These are phyloP conservation scores for Psittacus erithacus DNA, from an alignment of 2,113 vertebrate species.

Conservation along the genomic window DNA sequence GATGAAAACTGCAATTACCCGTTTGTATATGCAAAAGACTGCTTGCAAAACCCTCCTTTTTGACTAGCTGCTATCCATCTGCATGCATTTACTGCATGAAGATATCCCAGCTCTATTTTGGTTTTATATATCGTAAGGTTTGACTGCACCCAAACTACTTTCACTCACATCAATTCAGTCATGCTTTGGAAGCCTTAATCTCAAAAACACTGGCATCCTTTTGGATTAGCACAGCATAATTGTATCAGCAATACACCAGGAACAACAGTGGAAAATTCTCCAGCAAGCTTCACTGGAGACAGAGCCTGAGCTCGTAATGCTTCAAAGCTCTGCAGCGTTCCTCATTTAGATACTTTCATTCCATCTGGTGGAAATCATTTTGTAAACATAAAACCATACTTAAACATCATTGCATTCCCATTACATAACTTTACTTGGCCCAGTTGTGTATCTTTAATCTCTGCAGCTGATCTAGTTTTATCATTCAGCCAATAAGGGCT, in stretches of 20 bases:
- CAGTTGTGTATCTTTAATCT: slow-evolving; percentile 41
- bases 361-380: slow-evolving; percentile 38
- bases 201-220: not conserved
- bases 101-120: not conserved
- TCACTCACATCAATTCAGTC: not conserved
- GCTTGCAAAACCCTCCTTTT: not conserved
- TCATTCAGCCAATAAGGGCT: not conserved
- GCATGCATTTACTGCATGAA: not conserved
- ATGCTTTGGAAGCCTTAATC: not conserved
- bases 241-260: not conserved
- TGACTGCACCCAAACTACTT: not conserved
- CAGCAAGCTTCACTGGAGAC: not conserved
- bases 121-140: not conserved
- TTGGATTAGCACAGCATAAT: not conserved
- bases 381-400: slow-evolving; percentile 34
- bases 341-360: not conserved
- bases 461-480: not conserved
- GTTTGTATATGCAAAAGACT: not conserved
- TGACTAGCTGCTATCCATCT: not conserved
- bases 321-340: not conserved
- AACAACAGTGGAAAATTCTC: not conserved
- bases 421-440: slow-evolving; percentile 28
- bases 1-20: not conserved
- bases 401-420: not conserved
- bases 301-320: not conserved